Base-by-base conservation (phyloP, 2,888 invertebrate species). In the Tyria jacobaeae region DNA sequence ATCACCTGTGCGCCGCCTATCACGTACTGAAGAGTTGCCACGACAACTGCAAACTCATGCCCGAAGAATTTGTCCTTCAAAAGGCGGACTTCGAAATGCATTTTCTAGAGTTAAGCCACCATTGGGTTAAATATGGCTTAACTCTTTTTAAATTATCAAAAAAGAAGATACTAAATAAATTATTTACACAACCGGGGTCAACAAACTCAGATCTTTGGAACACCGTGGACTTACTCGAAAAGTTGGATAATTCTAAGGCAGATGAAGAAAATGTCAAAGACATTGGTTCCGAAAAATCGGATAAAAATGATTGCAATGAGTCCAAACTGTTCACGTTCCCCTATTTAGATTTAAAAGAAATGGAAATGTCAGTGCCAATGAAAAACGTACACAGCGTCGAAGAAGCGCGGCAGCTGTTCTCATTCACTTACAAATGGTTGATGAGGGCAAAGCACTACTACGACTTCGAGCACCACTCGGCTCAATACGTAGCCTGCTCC, bases 1-100 rank as follows among this genome's bases (percentile, higher is more conserved):
- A 96, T 83, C 96, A 96, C 82, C 88, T 97, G 63, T 95, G 95
- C 73, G 95, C 95, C 44, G 95, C 96, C 0, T 94, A 94, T 75
- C 89, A 93, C 66, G 92, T 96, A 10, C 80, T 96, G 47, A 88
- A 94, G 59, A 94, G 94, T 9, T 93, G 95, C 71, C 95, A 95
- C 76, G 91, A 92, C 49, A 92, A 93, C 66, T 90, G 94, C 70
- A 91, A 91, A 64, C 86, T 93, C 10, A 86, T 91, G 70, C 91
- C 93, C 1, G 89, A 90, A 75, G 91, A 93, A 66, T 91, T 92
- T 62, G 82, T 92, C 0, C 62, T 86, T 5, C 88, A 89, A 74
- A 89, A 89, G 70, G 85, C 92, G 59, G 85, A 88, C 64, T 93
- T 92, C 25, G 93, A 94, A 71, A 85, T 89, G 63, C 86, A 91